A percentile compares a stretch with the other conserved stretches of the same genome.
phyloP scores from a whole-genome alignment of 2,113 vertebrate genomes.

The Rissa tridactyla region DNA sequence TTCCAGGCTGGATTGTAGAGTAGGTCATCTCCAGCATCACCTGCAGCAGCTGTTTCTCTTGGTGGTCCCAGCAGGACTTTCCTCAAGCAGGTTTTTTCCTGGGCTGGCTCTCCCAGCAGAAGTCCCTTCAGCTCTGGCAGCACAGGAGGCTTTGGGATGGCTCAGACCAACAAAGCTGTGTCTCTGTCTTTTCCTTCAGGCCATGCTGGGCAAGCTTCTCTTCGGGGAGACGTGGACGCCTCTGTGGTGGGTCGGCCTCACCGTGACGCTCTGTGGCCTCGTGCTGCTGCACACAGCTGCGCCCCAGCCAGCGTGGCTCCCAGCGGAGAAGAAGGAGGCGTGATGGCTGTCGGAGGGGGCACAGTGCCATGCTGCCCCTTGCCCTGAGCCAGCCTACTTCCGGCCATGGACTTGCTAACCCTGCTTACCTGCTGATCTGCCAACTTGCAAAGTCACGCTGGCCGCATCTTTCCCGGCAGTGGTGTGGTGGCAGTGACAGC shows the following conservation, averaged over 20 bases:
- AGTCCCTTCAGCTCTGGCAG: not conserved
- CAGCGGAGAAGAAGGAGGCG: constrained; percentile 55
- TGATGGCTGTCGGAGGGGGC: not conserved
- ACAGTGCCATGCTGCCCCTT: rapidly evolving
- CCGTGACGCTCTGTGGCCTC: constrained; percentile 86
- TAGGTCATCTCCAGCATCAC: not conserved
- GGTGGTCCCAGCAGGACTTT: not conserved
- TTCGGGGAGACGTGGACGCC: constrained; percentile 85
- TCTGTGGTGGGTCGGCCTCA: constrained; percentile 91
- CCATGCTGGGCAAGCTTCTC: constrained; percentile 85
- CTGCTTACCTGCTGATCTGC: not conserved
- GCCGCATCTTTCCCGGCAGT: not conserved
- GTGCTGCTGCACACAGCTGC: constrained; percentile 80
- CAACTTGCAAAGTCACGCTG: not conserved
- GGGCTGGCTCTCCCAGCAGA: not conserved
- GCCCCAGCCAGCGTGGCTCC: constrained; percentile 30
- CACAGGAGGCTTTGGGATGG: rapidly evolving
- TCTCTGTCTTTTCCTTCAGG: constrained; percentile 69
- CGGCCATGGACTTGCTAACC: rapidly evolving
- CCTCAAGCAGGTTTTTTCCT: not conserved
- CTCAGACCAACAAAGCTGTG: not conserved
- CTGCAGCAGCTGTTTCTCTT: not conserved
- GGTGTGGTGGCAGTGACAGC: not conserved
- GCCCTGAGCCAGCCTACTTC: not conserved
- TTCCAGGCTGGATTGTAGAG: not conserved